Evolutionary conservation across 2,888 invertebrate species (phyloP), one percentile per base, ranked within the genome.

Genomic region (Dryobotodes eremita): DNA sequence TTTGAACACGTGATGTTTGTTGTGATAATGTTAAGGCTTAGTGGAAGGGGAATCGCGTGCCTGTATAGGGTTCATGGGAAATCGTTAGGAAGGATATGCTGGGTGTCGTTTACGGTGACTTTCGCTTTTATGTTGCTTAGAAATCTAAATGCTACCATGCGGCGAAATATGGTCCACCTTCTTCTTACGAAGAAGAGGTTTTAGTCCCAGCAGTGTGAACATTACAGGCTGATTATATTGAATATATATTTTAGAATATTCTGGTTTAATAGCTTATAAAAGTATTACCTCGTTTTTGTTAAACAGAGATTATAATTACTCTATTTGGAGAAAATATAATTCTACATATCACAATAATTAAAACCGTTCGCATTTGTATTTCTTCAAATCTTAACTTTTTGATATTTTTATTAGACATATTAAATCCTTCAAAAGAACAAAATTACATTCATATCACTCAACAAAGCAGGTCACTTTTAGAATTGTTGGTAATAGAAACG

Each of bases 1-100:
- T 84, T 79, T 62, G 79, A 36, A 74, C 36, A 26, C 42, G 72
- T 66, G 57, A 68, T 66, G 26, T 73, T 82, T 78, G 75, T 75
- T 70, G 70, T 61, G 55, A 17, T 31, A 57, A 23, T 71, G 55
- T 71, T 61, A 57, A 46, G 46, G 50, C 6, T 15, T 57, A 75
- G 75, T 62, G n/a, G 48, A 26, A 59, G 36, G 23, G 11, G 17
- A 31, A 61, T 75, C 26, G 26, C 36, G 15, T 36, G 15, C 15
- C 31, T 50, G 13, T 15, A 15, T 20, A 42, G 31, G 50, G 23
- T 79, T 42, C 4, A 65, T 79, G 31, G 42, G 11, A 57, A 64
- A 57, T n/a, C 55, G 48, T 71, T 57, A 71, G 20, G 26, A 42
- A 31, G 20, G 31, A 65, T 46, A 50, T 31, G 20, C 74, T 64